Conservation (phyloP, 1,140 invertebrate genomes). For the Globodera ellingtonae region DNA sequence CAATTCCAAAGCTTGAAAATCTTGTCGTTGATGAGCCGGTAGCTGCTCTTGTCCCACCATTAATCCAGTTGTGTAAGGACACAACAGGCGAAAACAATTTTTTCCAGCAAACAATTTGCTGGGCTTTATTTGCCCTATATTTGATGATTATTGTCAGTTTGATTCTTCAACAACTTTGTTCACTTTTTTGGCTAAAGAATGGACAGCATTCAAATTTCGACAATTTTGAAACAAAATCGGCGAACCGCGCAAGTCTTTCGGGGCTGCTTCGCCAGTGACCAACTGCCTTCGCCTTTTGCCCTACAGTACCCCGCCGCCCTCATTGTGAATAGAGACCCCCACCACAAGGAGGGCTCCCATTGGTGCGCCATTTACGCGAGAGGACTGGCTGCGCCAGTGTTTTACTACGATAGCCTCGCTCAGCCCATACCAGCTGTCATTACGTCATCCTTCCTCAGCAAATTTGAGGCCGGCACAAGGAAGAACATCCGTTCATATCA, state of each 20-base stretch:
- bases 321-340: not conserved
- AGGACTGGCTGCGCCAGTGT: not conserved
- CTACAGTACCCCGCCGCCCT: slow-evolving; percentile 13
- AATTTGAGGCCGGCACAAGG: not conserved
- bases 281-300: not conserved
- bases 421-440: not conserved
- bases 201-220: slow-evolving; percentile 15
- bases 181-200: slow-evolving; percentile 1
- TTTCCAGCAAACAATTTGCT: not conserved
- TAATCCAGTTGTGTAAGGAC: not conserved
- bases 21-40: not conserved
- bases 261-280: slow-evolving; percentile 13
- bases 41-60: not conserved
- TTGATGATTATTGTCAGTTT: not conserved
- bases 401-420: not conserved
- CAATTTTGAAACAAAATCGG: slow-evolving; percentile 11
- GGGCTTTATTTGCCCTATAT: not conserved
- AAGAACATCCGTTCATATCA: too few species aligned
- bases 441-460: not conserved
- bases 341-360: not conserved
- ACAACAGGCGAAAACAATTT: not conserved
- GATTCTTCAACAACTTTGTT: not conserved
- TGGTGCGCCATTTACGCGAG: slow-evolving; percentile 6
- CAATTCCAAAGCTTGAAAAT: not conserved
- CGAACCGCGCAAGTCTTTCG: not conserved